A percentile compares a stretch with the other conserved stretches of the same genome.
phyloP scores from a whole-genome alignment of 2,113 vertebrate genomes.

The Rutilus rutilus region DNA sequence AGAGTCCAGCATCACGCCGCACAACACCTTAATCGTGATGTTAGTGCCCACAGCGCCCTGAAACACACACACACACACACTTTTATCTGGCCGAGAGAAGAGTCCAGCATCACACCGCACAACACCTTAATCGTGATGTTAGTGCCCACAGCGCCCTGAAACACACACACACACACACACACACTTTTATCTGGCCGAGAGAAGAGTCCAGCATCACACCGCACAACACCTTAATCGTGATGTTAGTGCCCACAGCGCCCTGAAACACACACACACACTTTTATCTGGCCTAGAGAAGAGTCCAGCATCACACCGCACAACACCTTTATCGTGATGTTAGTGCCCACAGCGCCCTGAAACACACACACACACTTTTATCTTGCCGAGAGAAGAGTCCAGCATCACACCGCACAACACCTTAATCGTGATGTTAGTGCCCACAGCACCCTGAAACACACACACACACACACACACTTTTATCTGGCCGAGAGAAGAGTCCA shows the following conservation, averaged over 20 bases:
- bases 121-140: constrained; percentile 74
- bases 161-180: neutral
- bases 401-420: constrained; percentile 72
- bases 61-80: too few species aligned
- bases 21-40: too few species aligned
- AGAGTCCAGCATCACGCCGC: too few species aligned
- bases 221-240: constrained; percentile 74
- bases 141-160: constrained; percentile 60
- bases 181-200: too few species aligned
- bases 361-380: neutral
- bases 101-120: constrained; percentile 67
- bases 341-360: constrained; percentile 59
- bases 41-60: too few species aligned
- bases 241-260: constrained; percentile 63
- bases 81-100: constrained; percentile 64
- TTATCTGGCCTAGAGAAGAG: constrained; percentile 62
- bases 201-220: constrained; percentile 65
- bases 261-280: constrained; percentile 27
- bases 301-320: constrained; percentile 70
- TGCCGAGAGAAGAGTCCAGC: constrained; percentile 63
- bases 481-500: constrained; percentile 62
- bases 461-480: too few species aligned
- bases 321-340: constrained; percentile 72
- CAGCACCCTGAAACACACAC: constrained; percentile 51
- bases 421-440: constrained; percentile 71